Conservation (phyloP, 2,888 invertebrate species). For the Silvanus unidentatus region DNA sequence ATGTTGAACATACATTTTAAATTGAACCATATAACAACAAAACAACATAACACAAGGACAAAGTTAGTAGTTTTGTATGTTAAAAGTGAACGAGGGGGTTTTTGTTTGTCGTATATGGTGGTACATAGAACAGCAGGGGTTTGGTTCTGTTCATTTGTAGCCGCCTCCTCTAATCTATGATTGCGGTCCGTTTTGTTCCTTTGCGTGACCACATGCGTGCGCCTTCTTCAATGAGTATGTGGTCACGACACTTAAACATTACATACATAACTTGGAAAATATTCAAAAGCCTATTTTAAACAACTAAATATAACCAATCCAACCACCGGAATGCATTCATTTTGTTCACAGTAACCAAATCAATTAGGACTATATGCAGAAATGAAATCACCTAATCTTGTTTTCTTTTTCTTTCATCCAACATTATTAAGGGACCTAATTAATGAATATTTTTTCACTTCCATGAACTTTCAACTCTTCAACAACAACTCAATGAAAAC, state of each 20-base stretch:
- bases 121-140: neutral
- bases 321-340: slow-evolving; percentile 14
- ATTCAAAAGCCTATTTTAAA: slow-evolving; percentile 21
- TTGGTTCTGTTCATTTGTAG: slow-evolving; percentile 13
- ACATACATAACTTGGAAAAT: slow-evolving; percentile 28
- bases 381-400: no score
- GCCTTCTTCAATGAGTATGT: slow-evolving; percentile 26
- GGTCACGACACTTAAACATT: slow-evolving; percentile 37
- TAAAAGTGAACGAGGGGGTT: no score
- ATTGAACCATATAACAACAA: no score
- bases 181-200: slow-evolving; percentile 34
- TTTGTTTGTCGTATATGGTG: neutral
- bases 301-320: slow-evolving; percentile 10
- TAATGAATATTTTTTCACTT: no score
- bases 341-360: slow-evolving; percentile 16
- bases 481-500: no score
- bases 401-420: no score
- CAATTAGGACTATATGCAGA: slow-evolving; percentile 9
- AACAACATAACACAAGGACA: no score
- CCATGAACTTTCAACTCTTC: no score
- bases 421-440: no score
- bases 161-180: slow-evolving; percentile 35
- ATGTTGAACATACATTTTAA: no score
- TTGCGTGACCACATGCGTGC: slow-evolving; percentile 35
- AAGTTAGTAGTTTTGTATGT: no score